These are phyloP conservation scores for Gnatocerus cornutus DNA, from an alignment of 2,888 invertebrate species.

Conservation along the genomic window DNA sequence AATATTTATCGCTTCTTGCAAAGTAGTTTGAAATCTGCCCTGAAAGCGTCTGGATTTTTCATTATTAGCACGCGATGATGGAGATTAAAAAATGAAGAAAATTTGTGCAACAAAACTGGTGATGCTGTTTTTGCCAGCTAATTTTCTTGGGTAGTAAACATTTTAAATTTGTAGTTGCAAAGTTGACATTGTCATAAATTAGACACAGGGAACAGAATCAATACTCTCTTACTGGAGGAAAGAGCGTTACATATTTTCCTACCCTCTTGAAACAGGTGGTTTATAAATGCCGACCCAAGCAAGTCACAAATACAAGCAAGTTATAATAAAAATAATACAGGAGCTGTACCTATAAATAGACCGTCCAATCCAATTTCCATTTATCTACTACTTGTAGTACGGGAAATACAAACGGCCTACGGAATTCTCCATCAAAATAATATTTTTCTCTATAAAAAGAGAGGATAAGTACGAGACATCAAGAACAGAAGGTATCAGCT, in stretches of 20 bases:
- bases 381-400: slow-evolving; percentile 5
- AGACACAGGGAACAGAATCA: not conserved
- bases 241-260: not conserved
- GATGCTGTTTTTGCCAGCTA: too few relatives aligned
- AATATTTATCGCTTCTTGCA: too few relatives aligned
- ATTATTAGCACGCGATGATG: too few relatives aligned
- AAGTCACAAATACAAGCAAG: not conserved
- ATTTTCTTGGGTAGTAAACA: not conserved
- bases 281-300: slow-evolving; percentile 5
- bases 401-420: not conserved
- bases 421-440: slow-evolving; percentile 7
- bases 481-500: slow-evolving; percentile 30
- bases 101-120: too few relatives aligned
- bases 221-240: not conserved
- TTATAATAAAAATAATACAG: not conserved
- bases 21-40: too few relatives aligned
- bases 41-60: too few relatives aligned
- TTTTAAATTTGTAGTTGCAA: not conserved
- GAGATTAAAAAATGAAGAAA: too few relatives aligned
- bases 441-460: slow-evolving; percentile 25
- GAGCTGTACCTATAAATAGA: slow-evolving; percentile 1
- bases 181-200: too few relatives aligned
- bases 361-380: slow-evolving; percentile 5
- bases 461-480: slow-evolving; percentile 26
- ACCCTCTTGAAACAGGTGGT: slow-evolving; percentile 1